Evolutionary conservation across 1,140 invertebrate species (phyloP).

Genomic region (Dendroctonus ponderosae): DNA sequence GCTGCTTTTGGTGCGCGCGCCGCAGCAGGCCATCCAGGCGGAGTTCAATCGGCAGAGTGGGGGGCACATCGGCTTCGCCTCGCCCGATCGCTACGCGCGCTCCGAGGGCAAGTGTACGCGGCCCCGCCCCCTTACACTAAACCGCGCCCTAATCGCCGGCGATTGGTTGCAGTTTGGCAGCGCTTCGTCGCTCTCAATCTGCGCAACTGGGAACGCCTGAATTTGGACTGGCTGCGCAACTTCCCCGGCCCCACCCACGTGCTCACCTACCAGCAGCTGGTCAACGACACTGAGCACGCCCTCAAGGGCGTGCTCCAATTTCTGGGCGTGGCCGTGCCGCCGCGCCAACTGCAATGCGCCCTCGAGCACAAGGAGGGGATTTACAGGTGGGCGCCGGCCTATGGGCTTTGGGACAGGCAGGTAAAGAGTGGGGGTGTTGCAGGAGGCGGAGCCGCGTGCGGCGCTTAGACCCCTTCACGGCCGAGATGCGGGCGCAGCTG

Average conservation of each 20-base stretch:
- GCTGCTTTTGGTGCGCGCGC: constrained; percentile 68
- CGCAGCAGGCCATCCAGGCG: constrained; percentile 68
- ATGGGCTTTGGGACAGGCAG: not conserved
- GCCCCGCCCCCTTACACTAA: not conserved
- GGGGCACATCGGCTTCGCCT: constrained; percentile 69
- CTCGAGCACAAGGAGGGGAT: constrained; percentile 66
- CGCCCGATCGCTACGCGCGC: constrained; percentile 61
- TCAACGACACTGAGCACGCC: constrained; percentile 60
- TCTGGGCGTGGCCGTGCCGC: constrained; percentile 56
- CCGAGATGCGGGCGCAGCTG: too few relatives aligned
- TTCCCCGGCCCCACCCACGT: constrained; percentile 68
- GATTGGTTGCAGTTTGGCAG: constrained; percentile 62
- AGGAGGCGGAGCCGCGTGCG: too few relatives aligned
- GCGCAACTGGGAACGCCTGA: constrained; percentile 65
- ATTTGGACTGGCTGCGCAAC: constrained; percentile 66
- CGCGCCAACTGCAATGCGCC: constrained; percentile 59
- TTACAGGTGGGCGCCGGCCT: constrained; percentile 63
- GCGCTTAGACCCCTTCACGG: too few relatives aligned
- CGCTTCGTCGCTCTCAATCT: constrained; percentile 68
- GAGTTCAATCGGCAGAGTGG: constrained; percentile 72
- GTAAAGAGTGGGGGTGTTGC: too few relatives aligned
- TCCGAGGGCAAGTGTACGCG: constrained; percentile 60
- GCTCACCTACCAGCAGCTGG: constrained; percentile 69
- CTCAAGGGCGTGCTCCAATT: constrained; percentile 62
- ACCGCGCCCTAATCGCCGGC: not conserved